A percentile compares a stretch with the other conserved stretches of the same genome.
phyloP scores from a whole-genome alignment of 1,140 invertebrate species.

The Grapholita molesta region DNA sequence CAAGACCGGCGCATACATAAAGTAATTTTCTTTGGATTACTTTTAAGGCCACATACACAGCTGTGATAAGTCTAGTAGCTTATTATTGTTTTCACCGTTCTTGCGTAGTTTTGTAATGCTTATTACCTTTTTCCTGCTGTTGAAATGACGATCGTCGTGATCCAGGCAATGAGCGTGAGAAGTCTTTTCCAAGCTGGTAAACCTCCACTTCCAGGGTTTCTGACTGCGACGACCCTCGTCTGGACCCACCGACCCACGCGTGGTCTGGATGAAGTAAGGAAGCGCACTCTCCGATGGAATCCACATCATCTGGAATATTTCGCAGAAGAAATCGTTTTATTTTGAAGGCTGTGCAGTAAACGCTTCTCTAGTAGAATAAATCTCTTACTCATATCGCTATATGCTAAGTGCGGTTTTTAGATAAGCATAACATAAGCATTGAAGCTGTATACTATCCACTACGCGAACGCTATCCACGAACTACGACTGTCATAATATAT shows the following conservation, averaged over 20 bases:
- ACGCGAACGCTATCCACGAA: not conserved
- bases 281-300: constrained; percentile 84
- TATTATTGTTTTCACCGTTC: not conserved
- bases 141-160: constrained; percentile 91
- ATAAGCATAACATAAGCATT: not conserved
- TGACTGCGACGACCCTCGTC: constrained; percentile 90
- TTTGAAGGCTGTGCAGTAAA: not conserved
- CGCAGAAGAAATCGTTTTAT: not conserved
- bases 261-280: constrained; percentile 90
- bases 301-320: constrained; percentile 80
- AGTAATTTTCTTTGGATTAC: too few relatives aligned
- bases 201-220: constrained; percentile 91
- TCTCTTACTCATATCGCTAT: not conserved
- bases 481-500: not conserved
- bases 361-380: not conserved
- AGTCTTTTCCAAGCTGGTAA: constrained; percentile 90
- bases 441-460: not conserved
- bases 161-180: constrained; percentile 89
- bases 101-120: constrained; percentile 1
- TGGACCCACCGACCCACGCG: constrained; percentile 86
- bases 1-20: too few relatives aligned
- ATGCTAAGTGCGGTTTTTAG: not conserved
- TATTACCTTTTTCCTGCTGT: constrained; percentile 77
- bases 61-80: too few relatives aligned
- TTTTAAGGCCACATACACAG: too few relatives aligned